Evolutionary conservation across 2,113 vertebrate species (phyloP).

Genomic region (Dinomys branickii): DNA sequence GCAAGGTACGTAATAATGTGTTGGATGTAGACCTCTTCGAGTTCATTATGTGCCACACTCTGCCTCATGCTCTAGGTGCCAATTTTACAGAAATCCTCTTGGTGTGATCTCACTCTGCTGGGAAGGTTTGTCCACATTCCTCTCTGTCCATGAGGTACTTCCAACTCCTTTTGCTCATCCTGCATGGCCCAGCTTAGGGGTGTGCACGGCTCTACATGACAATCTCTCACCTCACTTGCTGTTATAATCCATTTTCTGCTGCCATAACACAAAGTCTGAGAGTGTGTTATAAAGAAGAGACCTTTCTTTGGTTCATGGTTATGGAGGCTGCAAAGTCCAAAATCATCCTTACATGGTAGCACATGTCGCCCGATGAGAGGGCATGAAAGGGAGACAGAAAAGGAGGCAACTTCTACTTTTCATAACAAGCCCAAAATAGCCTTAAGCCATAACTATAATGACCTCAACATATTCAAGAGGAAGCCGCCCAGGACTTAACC

Average conservation of each 20-base stretch:
- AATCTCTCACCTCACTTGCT: neutral
- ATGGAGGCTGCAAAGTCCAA: neutral
- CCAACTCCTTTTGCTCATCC: neutral
- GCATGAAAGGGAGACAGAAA: neutral
- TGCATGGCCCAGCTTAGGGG: neutral
- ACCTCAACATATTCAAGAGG: neutral
- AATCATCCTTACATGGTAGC: neutral
- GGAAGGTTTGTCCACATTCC: neutral
- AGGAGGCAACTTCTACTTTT: rapidly evolving
- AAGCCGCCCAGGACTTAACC: neutral
- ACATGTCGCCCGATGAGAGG: neutral
- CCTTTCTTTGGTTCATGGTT: neutral
- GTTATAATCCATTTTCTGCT: neutral
- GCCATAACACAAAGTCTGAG: neutral
- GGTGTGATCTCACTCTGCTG: neutral
- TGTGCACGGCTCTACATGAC: neutral
- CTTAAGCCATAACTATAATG: neutral
- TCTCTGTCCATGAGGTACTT: neutral
- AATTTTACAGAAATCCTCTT: neutral
- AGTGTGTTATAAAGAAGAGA: neutral
- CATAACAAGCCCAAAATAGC: neutral
- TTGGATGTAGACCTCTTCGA: neutral
- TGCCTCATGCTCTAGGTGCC: neutral
- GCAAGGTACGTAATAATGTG: neutral
- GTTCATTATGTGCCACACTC: neutral